Evolutionary conservation across 1,140 invertebrate genomes (phyloP), one percentile per base, ranked within the genome.

Genomic region (Drosophila nigrodunni): DNA sequence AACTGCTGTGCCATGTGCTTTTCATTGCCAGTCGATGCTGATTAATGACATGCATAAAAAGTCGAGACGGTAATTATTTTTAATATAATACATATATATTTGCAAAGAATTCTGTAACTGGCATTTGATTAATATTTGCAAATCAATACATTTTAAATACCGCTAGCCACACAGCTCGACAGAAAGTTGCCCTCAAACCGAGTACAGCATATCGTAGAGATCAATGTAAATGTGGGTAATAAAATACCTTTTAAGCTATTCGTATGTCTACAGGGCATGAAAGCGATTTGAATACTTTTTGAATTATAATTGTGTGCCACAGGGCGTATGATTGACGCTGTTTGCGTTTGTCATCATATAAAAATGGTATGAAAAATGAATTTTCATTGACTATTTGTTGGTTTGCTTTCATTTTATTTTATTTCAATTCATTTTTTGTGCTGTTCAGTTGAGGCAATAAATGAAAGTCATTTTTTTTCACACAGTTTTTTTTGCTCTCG

Each of bases 61-160:
- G 73, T 18, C 61, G 52, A 74, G 85, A 62, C 49, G 47, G 85
- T 89, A 88, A 88, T 88, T 88, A 88, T 88, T 88, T 88, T 87
- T 80, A 30, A 30, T 30, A 30, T 30, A 30, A 4, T 83, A 88
- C 83, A 80, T 57, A 88, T 89, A 80, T 57, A 72, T 83, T 73
- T 49, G 7, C 57, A 39, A 74, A 43, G 47, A 54, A 43, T 35
- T 39, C 79, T 88, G 83, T 55, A 69, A 77, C 77, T 88, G 82
- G 77, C 83, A 71, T 70, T 75, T 82, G 82, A 87, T 79, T 79
- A 76, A 79, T 73, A 82, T 78, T 74, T 70, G 70, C 64, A 77
- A 82, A 43, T 70, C 71, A 66, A 52, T 37, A 15, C 43, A 44
- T 55, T 44, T 50, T 8, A 58, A 44, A 49, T 44, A 59, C 57